Base-by-base conservation (phyloP, 2,888 invertebrate species). In the Scaeva pyrastri region DNA sequence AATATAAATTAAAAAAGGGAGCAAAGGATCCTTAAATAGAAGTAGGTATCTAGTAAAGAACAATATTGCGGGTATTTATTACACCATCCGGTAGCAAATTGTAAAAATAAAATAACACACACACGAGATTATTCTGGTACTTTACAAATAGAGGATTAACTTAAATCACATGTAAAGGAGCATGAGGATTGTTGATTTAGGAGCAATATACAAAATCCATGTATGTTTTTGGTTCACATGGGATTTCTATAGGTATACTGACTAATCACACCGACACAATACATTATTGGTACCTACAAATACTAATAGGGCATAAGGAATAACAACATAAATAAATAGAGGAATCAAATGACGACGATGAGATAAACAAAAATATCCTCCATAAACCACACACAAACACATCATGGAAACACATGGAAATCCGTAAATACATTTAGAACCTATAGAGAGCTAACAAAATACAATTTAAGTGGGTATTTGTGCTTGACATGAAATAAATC, bases 111-210 rank as follows among this genome's bases (percentile, higher is more conserved):
- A 10, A 50, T 21, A 58, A 14, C 26, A 14, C 36, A 41, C 7
- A 19, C 62, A n/a, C n/a, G n/a, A n/a, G 36, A 56, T 41, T 21
- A 2, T 21, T 11, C 21, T 48, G 48, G 19, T 21, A 50, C 21
- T 39, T 11, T 50, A 52, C 70, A 84, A 84, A 84, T 75, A 58
- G 79, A 66, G 85, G 72, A 85, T 85, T 81, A 81, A 73, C 81
- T 81, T 85, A 81, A 85, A 85, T 81, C 81, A 85, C 85, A 72
- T 62, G 2, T 23, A n/a, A n/a, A n/a, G 23, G 4, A 7, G 41
- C 23, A 45, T 60, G 50, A 7, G 60, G 66, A 72, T 81, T 81
- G 72, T 56, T 85, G 81, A 85, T 81, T 85, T 81, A 81, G 76
- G 81, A 73, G 81, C 66, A 73, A 80, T 64, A 78, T 50, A 85